phyloP scores from a whole-genome alignment of 2,888 invertebrate genomes.

The Branchipolynoe longqiensis region DNA sequence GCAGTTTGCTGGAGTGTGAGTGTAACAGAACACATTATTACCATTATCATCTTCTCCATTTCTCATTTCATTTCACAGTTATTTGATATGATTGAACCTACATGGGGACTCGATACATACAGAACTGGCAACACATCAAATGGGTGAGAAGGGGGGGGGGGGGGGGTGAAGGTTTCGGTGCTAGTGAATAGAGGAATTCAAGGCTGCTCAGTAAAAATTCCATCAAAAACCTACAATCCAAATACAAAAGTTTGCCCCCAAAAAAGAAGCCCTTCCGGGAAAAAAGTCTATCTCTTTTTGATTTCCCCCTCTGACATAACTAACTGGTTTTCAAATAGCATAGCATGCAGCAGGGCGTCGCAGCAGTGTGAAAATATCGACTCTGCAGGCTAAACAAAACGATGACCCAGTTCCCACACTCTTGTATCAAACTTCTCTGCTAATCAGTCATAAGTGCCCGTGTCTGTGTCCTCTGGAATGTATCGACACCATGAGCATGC shows the following conservation, averaged over 20 bases:
- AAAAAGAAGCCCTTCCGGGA: not conserved
- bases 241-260: not conserved
- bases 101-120: constrained; percentile 4
- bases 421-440: not conserved
- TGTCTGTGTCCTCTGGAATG: no score
- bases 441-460: no score
- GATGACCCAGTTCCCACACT: not conserved
- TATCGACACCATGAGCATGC: no score
- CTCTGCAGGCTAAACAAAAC: not conserved
- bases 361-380: not conserved
- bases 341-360: not conserved
- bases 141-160: no score
- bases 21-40: not conserved
- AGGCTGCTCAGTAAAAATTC: constrained; percentile 28
- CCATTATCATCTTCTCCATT: not conserved
- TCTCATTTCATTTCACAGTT: not conserved
- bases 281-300: not conserved
- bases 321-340: not conserved
- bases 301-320: not conserved
- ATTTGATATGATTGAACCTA: not conserved
- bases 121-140: not conserved
- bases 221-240: not conserved
- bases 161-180: no score
- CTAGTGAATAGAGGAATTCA: not conserved
- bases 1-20: no score